A percentile compares a stretch with the other conserved stretches of the same genome.
Evolutionary conservation across 2,113 vertebrate genomes (phyloP).

Genomic region (Elanoides forficatus): DNA sequence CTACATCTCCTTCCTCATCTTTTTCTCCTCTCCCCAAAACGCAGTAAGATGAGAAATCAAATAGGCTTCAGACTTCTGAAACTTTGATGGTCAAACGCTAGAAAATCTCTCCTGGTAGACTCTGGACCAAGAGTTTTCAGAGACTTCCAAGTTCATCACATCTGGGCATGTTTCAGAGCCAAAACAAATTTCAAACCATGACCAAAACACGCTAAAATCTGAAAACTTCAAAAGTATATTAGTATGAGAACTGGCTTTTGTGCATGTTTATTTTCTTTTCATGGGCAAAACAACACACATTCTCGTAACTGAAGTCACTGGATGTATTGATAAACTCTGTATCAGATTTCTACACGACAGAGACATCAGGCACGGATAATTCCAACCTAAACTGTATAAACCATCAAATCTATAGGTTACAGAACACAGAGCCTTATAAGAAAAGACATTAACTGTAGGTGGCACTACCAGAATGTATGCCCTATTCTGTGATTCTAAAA

Average conservation of each 20-base stretch:
- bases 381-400: neutral
- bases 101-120: neutral
- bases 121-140: neutral
- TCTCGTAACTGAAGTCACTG: neutral
- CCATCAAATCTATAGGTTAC: neutral
- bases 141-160: neutral
- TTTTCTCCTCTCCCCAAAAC: neutral
- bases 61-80: neutral
- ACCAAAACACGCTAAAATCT: neutral
- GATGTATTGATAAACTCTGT: neutral
- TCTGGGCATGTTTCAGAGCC: neutral
- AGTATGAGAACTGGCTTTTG: neutral
- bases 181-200: neutral
- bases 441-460: neutral
- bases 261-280: neutral
- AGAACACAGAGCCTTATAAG: neutral
- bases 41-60: neutral
- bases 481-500: slow-evolving; percentile 2
- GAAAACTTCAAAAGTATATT: neutral
- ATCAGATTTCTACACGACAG: neutral
- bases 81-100: neutral
- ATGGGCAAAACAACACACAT: neutral
- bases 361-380: neutral
- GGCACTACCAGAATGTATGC: neutral
- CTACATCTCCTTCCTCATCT: neutral